Conservation (phyloP, 1,140 invertebrate genomes). For the Apocrypta bakeri region DNA sequence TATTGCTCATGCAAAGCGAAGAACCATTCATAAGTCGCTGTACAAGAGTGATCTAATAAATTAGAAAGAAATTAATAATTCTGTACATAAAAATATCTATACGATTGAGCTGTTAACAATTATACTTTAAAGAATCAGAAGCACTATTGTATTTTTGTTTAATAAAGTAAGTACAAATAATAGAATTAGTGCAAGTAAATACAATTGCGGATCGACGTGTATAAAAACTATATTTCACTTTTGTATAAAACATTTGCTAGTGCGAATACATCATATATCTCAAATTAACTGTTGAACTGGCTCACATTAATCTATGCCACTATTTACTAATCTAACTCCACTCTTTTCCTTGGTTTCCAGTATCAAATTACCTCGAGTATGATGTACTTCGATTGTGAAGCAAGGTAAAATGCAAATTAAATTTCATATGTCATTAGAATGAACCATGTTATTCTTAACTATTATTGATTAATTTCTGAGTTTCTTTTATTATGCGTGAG, state of each 20-base stretch:
- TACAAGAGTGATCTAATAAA: slow-evolving; percentile 37
- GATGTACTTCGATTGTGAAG: slow-evolving; percentile 64
- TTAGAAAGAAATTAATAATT: slow-evolving; percentile 37
- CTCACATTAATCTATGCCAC: slow-evolving; percentile 18
- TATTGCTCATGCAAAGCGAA: slow-evolving; percentile 62
- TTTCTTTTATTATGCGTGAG: too few relatives aligned
- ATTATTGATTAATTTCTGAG: background rate
- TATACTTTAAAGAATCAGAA: background rate
- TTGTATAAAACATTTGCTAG: slow-evolving; percentile 9
- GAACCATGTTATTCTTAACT: background rate
- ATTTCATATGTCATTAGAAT: slow-evolving; percentile 35
- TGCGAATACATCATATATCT: background rate
- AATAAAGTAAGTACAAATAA: background rate
- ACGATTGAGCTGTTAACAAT: background rate
- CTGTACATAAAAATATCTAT: background rate
- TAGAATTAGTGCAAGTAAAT: slow-evolving; percentile 11
- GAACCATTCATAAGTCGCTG: slow-evolving; percentile 23
- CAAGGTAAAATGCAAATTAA: slow-evolving; percentile 57
- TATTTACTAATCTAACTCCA: slow-evolving; percentile 41
- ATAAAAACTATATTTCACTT: slow-evolving; percentile 10
- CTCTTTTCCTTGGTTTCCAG: slow-evolving; percentile 19
- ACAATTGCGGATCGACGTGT: slow-evolving; percentile 17
- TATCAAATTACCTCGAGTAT: slow-evolving; percentile 66
- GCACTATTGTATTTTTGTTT: background rate
- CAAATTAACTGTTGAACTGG: slow-evolving; percentile 23